Evolutionary conservation across 2,888 invertebrate species (phyloP), one percentile per base, ranked within the genome.

Genomic region (Ceraclea dissimilis): DNA sequence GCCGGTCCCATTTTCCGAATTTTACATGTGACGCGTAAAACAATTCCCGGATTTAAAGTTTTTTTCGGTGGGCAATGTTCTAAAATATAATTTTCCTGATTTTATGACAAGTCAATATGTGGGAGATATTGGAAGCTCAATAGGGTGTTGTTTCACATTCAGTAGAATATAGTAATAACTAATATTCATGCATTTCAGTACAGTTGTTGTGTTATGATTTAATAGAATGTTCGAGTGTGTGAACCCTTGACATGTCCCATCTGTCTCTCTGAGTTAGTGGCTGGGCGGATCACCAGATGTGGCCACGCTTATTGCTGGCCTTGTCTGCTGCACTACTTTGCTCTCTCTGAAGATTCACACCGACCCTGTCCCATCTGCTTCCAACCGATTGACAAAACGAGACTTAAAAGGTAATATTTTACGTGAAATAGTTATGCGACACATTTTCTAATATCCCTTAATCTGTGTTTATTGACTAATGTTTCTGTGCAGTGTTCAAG

Each of bases 271-370:
- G 76, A 85, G 33, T 94, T 95, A 2, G 80, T 84, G 52, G 91
- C 93, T 53, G 94, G 89, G 1, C 93, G 95, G 72, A 90, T 95
- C 68, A 95, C 94, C 0, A 83, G 87, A 44, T 98, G 97, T 71
- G 96, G 97, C 10, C 97, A 98, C 69, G 88, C 93, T 60, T 96
- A 90, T 71, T 98, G 97, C 72, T 97, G 93, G 94, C 82, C 94
- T 0, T 98, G 97, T 68, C 84, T 94, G 64, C 79, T 98, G 49
- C 96, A 96, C 71, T 96, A 96, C 69, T 79, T 93, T 44, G 86
- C 90, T 1, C 76, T 94, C 2, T 87, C 89, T 52, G 95, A 96
- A 65, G 86, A 89, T 67, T 75, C 83, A 20, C 88, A 87, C 77
- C 78, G 86, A 31, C 88, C 87, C 67, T 97, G 97, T 71, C 97